Percentiles rank a stretch among this genome's conserved stretches.
phyloP scores from a whole-genome alignment of 2,113 vertebrate species.

The Festucalex cinctus region DNA sequence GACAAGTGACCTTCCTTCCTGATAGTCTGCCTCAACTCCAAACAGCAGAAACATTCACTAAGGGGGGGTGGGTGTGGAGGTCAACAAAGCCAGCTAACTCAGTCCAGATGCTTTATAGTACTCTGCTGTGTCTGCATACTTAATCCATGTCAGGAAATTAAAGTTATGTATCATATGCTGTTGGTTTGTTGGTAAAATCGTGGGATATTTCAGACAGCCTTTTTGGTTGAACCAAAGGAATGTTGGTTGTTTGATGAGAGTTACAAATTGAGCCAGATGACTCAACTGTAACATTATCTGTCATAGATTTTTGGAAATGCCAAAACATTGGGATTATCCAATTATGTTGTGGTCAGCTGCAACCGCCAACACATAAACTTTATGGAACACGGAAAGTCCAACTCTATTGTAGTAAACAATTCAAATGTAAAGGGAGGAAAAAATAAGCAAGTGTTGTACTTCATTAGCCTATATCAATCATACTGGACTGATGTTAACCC shows the following conservation, averaged over 20 bases:
- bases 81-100: conserved; percentile 53
- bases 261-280: conserved; percentile 8
- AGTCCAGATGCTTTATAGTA: conserved; percentile 55
- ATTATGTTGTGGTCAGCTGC: not conserved
- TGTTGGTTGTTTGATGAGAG: conserved; percentile 6
- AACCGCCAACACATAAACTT: not conserved
- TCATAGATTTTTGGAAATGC: not conserved
- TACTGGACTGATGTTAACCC: too few species aligned
- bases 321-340: conserved; percentile 1
- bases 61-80: conserved; percentile 26
- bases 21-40: conserved; percentile 25
- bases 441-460: too few species aligned
- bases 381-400: conserved; percentile 2
- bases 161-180: conserved; percentile 31
- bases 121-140: conserved; percentile 21
- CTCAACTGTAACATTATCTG: not conserved
- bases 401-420: too few species aligned
- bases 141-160: conserved; percentile 57
- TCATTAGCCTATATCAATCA: too few species aligned
- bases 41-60: conserved; percentile 44
- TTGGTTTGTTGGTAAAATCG: conserved; percentile 34
- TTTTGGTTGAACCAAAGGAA: conserved; percentile 18
- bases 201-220: conserved; percentile 9
- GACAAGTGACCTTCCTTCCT: conserved; percentile 35
- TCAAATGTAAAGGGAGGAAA: too few species aligned